Evolutionary conservation across 2,113 vertebrate species (phyloP), one percentile per base, ranked within the genome.

Genomic region (Cynoglossus semilaevis): DNA sequence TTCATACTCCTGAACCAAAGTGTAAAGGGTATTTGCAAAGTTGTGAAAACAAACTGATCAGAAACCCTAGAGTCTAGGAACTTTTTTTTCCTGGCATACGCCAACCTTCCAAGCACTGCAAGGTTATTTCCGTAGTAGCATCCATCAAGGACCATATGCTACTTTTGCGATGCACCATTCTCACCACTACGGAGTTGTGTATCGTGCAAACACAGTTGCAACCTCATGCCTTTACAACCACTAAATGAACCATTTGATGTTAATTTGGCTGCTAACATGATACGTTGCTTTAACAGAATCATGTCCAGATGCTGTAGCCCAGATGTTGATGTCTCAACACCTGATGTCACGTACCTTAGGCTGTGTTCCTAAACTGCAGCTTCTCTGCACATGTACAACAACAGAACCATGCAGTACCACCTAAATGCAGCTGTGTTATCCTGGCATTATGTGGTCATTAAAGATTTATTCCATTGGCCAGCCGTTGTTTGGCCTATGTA

Each of bases 281-380:
- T 84, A 51, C 16, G 36, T 76, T 58, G 55, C 77, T 87, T 77
- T 55, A 61, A 57, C 71, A 29, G 44, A 77, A 72, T 43, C 7
- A 7, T 10, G 15, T 70, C 77, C 88, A 90, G 84, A 85, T 89
- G 88, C 76, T 82, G 19, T 44, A 40, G 43, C 37, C 72, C 82
- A 86, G 76, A 80, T 88, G 76, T 43, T 41, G 54, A 53, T 69
- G 49, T 50, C 60, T 62, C 16, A 11, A 42, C 69, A 67, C 51
- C 64, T 71, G 63, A 70, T 29, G 9, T 15, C 15, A 60, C 72
- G 58, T 67, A 58, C 54, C n/a, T 29, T 13, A 5, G 22, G 22
- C 22, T 29, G 6, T 29, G 22, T 57, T 53, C 51, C 46, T 56
- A 55, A 47, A 35, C 57, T 61, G 44, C 51, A 41, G 52, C 51